Conservation (phyloP, 2,888 invertebrate species). For the Drosophila recens region DNA sequence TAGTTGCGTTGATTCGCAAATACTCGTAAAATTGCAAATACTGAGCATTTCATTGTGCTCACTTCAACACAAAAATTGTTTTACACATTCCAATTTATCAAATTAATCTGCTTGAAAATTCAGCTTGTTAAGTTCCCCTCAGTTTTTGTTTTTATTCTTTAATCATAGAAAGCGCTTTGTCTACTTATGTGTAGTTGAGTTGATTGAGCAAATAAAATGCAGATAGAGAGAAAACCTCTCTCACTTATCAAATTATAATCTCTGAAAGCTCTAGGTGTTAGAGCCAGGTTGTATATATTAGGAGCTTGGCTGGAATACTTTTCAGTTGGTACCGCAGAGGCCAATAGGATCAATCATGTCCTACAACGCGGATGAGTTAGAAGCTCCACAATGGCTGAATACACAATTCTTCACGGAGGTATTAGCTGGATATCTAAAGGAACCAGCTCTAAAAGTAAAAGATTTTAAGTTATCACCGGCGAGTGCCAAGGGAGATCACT, state of each 20-base stretch:
- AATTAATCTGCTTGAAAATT: background rate
- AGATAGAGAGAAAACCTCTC: background rate
- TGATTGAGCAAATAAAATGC: background rate
- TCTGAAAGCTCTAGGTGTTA: background rate
- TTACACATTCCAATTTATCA: background rate
- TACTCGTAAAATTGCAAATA: background rate
- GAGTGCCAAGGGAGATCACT: slow-evolving; percentile 45
- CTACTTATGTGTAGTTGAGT: background rate
- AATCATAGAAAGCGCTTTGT: background rate
- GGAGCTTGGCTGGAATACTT: background rate
- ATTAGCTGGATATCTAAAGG: slow-evolving; percentile 28
- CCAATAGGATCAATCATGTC: slow-evolving; percentile 26
- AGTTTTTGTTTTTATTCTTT: background rate
- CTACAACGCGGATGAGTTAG: slow-evolving; percentile 62
- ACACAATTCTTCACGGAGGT: slow-evolving; percentile 43
- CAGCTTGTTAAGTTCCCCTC: background rate
- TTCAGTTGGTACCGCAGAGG: slow-evolving; percentile 1
- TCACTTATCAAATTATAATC: background rate
- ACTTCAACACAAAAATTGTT: background rate
- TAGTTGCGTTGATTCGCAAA: background rate
- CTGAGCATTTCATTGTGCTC: background rate
- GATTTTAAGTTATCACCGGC: slow-evolving; percentile 47
- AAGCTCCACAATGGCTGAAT: slow-evolving; percentile 58
- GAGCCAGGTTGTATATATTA: slow-evolving; percentile 5
- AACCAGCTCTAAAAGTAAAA: slow-evolving; percentile 17